Evolutionary conservation across 2,797 vertebrate species (phyloP).

Genomic region (Syngnathus acus): DNA sequence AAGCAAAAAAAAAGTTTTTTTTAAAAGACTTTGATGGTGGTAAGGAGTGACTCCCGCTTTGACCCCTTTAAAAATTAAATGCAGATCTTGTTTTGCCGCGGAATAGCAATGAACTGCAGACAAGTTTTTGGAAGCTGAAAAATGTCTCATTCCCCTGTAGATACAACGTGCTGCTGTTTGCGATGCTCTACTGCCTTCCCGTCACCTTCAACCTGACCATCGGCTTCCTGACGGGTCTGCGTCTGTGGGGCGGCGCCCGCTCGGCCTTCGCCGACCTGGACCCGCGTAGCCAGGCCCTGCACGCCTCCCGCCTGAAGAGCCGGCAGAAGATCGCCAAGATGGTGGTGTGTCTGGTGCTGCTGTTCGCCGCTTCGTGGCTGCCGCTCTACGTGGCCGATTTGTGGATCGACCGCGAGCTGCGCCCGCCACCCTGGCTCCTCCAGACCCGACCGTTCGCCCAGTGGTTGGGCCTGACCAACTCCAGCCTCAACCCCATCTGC

Average conservation of each 20-base stretch:
- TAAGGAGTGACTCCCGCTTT: neutral
- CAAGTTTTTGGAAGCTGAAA: neutral
- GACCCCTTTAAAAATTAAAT: neutral
- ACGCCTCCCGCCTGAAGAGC: slow-evolving; percentile 76
- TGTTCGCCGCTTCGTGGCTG: slow-evolving; percentile 83
- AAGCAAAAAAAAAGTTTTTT: neutral
- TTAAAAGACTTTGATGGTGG: neutral
- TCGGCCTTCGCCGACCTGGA: slow-evolving; percentile 67
- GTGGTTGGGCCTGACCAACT: slow-evolving; percentile 90
- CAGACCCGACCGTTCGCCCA: slow-evolving; percentile 84
- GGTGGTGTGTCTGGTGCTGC: slow-evolving; percentile 83
- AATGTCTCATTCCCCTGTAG: slow-evolving; percentile 22
- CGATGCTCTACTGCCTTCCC: slow-evolving; percentile 85
- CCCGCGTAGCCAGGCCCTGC: slow-evolving; percentile 71
- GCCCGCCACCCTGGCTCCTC: slow-evolving; percentile 77
- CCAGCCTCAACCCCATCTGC: slow-evolving; percentile 89
- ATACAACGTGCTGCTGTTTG: slow-evolving; percentile 83
- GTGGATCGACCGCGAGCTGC: slow-evolving; percentile 78
- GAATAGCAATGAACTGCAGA: neutral
- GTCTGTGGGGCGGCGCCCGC: slow-evolving; percentile 73
- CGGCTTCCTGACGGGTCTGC: slow-evolving; percentile 79
- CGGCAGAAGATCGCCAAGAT: slow-evolving; percentile 87
- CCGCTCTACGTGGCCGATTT: slow-evolving; percentile 84
- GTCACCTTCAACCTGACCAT: slow-evolving; percentile 87
- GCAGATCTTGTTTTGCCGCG: neutral